Evolutionary conservation across 2,113 vertebrate species (phyloP), one percentile per base, ranked within the genome.

Genomic region (Ceyx melanurus): DNA sequence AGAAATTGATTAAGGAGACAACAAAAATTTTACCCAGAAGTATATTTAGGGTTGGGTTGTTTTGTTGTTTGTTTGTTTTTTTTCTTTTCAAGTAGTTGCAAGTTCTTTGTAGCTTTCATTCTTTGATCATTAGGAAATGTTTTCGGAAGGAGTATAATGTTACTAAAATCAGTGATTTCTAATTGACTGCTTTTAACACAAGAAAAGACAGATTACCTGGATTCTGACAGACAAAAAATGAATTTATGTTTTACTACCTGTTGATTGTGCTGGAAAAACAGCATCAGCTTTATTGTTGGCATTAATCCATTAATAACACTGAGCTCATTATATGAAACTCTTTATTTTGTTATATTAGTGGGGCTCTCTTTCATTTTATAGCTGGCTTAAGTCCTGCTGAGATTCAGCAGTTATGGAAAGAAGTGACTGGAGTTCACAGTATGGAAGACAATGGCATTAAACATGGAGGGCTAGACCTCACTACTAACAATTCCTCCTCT

Each of bases 361-460:
- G 92, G 79, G 72, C 83, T 97, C 88, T 97, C 78, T 97, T 97
- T 98, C 92, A 70, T 98, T 97, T 98, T 97, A 37, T 92, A 99
- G 99, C 98, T 94, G 99, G 99, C 91, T 98, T 99, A 97, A 99
- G 99, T 95, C 99, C 99, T 57, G 99, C 99, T 82, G 99, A 99
- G 97, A 99, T 99, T 96, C 99, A 99, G 98, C 99, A 99, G 97
- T 96, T 99, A 96, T 99, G 99, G 99, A 99, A 99, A 97, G 99
- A 99, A 92, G 99, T 99, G 97, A 99, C 99, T 96, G 97, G 98
- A 78, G 98, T 97, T 94, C 98, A 99, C 97, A 98, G 95, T 97
- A 98, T 99, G 98, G 98, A 99, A 98, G 98, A 99, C 97, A 98
- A 98, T 94, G 98, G 98, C 96, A 97, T 98, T 96, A 98, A 99